Percentiles rank a stretch among this genome's conserved stretches.
Conservation (phyloP, 2,797 vertebrate genomes). For the Anguilla obscura region DNA sequence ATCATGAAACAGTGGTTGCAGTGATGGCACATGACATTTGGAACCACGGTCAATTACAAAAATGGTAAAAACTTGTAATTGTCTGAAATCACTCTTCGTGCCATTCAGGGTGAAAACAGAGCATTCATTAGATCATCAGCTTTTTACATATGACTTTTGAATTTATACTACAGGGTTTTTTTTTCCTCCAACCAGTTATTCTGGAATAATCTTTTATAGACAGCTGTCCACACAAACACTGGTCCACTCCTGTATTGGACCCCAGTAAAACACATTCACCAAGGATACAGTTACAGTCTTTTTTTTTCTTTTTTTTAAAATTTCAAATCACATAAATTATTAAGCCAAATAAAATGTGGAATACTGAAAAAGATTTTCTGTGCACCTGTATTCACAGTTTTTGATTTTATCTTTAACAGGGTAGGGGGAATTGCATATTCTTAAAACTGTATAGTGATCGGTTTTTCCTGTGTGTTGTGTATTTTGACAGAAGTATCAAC, state of each 20-base stretch:
- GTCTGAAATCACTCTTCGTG: neutral
- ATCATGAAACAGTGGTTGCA: neutral
- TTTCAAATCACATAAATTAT: neutral
- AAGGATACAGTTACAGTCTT: neutral
- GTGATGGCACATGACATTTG: neutral
- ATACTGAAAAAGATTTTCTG: neutral
- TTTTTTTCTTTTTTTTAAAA: too few species aligned
- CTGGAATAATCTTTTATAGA: neutral
- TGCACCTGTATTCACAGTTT: neutral
- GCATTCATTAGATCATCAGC: neutral
- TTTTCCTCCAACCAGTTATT: neutral
- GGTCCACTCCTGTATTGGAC: neutral
- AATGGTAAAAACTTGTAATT: neutral
- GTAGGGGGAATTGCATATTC: neutral
- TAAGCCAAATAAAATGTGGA: neutral
- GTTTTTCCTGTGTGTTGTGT: neutral
- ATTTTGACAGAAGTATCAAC: neutral
- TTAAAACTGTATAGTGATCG: neutral
- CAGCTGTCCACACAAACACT: neutral
- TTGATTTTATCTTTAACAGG: neutral
- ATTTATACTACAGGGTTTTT: neutral
- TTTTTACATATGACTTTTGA: neutral
- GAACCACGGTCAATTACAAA: neutral
- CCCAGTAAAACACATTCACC: neutral
- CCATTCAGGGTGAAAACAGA: neutral